Conservation (phyloP, 2,797 vertebrate species). For the Chiloscyllium punctatum region DNA sequence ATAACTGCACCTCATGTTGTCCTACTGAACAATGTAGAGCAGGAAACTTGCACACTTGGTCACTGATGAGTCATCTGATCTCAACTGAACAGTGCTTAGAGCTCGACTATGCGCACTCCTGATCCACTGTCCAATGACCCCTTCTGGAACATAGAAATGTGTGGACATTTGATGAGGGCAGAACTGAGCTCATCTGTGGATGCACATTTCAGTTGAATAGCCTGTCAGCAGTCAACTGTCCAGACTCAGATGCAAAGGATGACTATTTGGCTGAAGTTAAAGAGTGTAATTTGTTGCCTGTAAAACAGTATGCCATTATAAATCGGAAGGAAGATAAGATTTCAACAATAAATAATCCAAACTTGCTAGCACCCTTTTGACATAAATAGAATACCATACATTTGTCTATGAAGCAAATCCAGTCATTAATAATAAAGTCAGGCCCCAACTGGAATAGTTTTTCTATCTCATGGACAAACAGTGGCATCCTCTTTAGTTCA, state of each 20-base stretch:
- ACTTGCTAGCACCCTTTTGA: background rate
- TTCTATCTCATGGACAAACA: background rate
- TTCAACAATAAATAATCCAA: background rate
- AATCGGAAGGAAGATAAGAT: background rate
- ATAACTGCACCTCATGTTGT: background rate
- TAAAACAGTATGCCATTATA: background rate
- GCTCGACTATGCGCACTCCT: background rate
- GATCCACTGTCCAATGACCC: background rate
- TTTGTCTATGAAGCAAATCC: background rate
- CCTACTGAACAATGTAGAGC: background rate
- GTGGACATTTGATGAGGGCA: background rate
- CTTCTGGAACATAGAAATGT: background rate
- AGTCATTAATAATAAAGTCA: background rate
- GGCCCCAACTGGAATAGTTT: background rate
- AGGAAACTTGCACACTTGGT: background rate
- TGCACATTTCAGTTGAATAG: background rate
- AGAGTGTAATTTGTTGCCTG: background rate
- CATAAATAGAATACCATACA: background rate
- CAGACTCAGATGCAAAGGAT: background rate
- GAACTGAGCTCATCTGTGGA: background rate
- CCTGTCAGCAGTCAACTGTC: background rate
- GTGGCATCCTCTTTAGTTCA: background rate
- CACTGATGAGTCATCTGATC: background rate
- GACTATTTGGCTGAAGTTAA: background rate
- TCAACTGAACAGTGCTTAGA: background rate